Conservation (phyloP, 2,888 invertebrate species). For the Rhabditophanes sp. region DNA sequence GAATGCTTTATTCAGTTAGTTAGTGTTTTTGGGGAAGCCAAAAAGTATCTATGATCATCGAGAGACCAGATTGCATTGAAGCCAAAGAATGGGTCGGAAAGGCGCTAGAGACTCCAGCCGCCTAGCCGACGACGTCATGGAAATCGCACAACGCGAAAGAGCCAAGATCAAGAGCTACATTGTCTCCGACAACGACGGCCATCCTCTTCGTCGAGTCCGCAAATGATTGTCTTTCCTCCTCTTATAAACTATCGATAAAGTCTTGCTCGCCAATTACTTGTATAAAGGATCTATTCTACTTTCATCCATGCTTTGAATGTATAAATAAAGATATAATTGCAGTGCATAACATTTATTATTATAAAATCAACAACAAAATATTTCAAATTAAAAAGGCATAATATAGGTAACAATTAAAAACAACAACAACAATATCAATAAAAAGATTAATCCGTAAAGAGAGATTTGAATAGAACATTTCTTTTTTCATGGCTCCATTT, state of each 20-base stretch:
- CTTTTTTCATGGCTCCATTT: slow-evolving; percentile 35
- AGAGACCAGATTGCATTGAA: slow-evolving; percentile 16
- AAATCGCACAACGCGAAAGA: slow-evolving; percentile 13
- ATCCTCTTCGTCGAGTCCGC: slow-evolving; percentile 13
- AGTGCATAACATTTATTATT: no score
- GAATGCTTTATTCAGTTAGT: no score
- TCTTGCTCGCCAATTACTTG: no score
- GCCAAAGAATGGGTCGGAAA: slow-evolving; percentile 14
- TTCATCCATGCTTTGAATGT: no score
- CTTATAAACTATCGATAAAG: no score
- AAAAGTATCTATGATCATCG: no score
- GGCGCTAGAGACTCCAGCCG: slow-evolving; percentile 10
- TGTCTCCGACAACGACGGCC: slow-evolving; percentile 3
- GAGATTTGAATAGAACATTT: slow-evolving; percentile 37
- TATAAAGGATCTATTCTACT: no score
- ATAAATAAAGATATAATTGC: no score
- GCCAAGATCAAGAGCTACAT: slow-evolving; percentile 6
- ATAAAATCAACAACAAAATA: no score
- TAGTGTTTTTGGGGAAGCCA: no score
- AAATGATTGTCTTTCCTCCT: no score
- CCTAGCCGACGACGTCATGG: slow-evolving; percentile 16
- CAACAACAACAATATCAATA: slow-evolving; percentile 6
- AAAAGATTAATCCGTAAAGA: slow-evolving; percentile 18
- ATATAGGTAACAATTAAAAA: slow-evolving; percentile 9
- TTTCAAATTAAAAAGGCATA: no score